These are phyloP conservation scores for Carcharodon carcharias DNA, from an alignment of 2,797 vertebrate species.

Conservation along the genomic window DNA sequence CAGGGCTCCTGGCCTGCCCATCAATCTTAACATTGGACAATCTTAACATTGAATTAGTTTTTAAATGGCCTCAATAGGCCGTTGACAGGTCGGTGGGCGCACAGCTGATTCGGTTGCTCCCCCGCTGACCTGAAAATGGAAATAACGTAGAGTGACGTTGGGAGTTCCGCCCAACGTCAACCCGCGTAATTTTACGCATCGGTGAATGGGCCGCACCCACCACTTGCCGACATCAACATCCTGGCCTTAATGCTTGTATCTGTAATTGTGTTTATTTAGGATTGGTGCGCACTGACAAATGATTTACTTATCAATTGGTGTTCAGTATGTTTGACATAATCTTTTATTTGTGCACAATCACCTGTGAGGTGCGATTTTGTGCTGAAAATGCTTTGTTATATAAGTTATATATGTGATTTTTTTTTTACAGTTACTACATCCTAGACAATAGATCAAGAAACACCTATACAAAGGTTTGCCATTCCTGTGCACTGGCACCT, in stretches of 20 bases:
- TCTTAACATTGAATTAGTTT: no score
- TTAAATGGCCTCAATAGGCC: no score
- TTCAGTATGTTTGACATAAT: background rate
- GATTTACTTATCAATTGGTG: background rate
- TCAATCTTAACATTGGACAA: no score
- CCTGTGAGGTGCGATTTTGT: background rate
- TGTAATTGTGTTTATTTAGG: background rate
- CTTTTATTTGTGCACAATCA: background rate
- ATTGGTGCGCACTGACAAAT: background rate
- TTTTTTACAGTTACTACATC: slow-evolving; percentile 77
- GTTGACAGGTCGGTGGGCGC: no score
- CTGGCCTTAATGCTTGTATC: background rate
- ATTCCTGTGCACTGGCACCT: slow-evolving; percentile 84
- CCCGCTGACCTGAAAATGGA: no score
- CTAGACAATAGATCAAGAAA: slow-evolving; percentile 83
- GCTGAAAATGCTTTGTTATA: slow-evolving; percentile 43
- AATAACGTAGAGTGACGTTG: no score
- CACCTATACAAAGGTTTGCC: slow-evolving; percentile 90
- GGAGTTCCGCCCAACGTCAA: no score
- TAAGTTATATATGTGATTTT: slow-evolving; percentile 42
- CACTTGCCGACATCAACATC: no score
- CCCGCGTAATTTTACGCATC: no score
- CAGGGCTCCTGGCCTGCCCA: no score
- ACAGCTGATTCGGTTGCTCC: no score
- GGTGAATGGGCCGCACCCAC: no score